Evolutionary conservation across 1,140 invertebrate genomes (phyloP).

Genomic region (Contarinia nasturtii): DNA sequence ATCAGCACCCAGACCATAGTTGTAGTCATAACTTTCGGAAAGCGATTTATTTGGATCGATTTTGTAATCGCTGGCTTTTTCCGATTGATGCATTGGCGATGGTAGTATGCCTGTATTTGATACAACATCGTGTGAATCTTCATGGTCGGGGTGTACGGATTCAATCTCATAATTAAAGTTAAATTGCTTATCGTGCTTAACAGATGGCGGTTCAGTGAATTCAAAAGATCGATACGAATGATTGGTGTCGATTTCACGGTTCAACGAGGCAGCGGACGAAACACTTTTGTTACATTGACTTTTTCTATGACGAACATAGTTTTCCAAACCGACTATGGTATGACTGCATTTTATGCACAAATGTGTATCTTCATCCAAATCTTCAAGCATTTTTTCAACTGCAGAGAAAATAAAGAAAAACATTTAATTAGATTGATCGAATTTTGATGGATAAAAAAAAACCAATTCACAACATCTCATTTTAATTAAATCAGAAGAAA

Average conservation of each 20-base stretch:
- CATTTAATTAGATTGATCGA: too few species aligned
- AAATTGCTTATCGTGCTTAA: slow-evolving; percentile 10
- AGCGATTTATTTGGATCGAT: slow-evolving; percentile 10
- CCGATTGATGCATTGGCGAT: background rate
- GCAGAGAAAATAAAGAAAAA: too few species aligned
- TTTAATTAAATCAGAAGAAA: too few species aligned
- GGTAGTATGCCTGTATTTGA: background rate
- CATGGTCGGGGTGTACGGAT: background rate
- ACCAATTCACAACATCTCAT: too few species aligned
- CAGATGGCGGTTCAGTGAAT: slow-evolving; percentile 25
- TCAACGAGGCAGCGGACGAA: too few species aligned
- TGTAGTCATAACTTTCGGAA: slow-evolving; percentile 15
- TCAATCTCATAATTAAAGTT: slow-evolving; percentile 1
- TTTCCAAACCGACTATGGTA: slow-evolving; percentile 58
- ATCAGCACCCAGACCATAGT: slow-evolving; percentile 46
- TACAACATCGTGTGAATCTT: too few species aligned
- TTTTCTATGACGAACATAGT: slow-evolving; percentile 66
- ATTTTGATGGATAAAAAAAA: too few species aligned
- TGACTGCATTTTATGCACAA: slow-evolving; percentile 68
- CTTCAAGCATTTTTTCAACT: too few species aligned
- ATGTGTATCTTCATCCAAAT: slow-evolving; percentile 44
- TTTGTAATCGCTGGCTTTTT: background rate
- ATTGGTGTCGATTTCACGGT: slow-evolving; percentile 2
- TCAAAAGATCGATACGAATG: slow-evolving; percentile 14
- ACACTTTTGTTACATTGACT: slow-evolving; percentile 28